These are phyloP conservation scores for Lacanobia wlatinum DNA, from an alignment of 2,888 invertebrate genomes.

Conservation along the genomic window DNA sequence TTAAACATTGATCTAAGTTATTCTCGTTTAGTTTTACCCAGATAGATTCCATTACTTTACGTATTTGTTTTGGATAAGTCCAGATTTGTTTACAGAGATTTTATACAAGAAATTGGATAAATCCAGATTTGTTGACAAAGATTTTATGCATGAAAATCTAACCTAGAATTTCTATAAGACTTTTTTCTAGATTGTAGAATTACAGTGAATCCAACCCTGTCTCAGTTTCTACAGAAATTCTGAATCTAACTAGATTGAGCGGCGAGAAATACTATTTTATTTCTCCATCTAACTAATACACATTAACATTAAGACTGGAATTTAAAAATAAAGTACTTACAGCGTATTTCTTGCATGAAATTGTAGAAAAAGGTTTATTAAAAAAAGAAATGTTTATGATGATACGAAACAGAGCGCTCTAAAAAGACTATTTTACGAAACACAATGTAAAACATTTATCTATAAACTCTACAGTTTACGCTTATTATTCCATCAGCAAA, in stretches of 20 bases:
- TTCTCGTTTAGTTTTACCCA: background rate
- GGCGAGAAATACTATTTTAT: constrained; percentile 2
- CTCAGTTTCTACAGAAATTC: constrained; percentile 34
- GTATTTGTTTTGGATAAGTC: background rate
- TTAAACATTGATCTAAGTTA: background rate
- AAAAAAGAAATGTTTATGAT: no score
- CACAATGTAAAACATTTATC: background rate
- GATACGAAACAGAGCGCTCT: no score
- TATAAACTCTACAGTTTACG: background rate
- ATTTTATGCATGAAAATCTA: constrained; percentile 18
- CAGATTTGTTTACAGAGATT: no score
- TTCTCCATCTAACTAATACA: background rate
- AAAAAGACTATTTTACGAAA: background rate
- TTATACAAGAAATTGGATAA: no score
- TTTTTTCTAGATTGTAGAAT: constrained; percentile 11
- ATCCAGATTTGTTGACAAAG: background rate
- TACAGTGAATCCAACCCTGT: constrained; percentile 29
- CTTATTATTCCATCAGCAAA: background rate
- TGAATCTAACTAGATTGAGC: constrained; percentile 23
- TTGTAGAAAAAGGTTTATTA: no score
- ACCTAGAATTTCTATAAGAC: background rate
- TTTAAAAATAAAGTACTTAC: no score
- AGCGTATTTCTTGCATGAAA: no score
- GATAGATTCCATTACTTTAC: background rate
- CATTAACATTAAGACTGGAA: background rate